A percentile compares a stretch with the other conserved stretches of the same genome.
These are phyloP conservation scores for Trypoxylus dichotomus DNA, from an alignment of 1,140 invertebrate species.

Conservation along the genomic window DNA sequence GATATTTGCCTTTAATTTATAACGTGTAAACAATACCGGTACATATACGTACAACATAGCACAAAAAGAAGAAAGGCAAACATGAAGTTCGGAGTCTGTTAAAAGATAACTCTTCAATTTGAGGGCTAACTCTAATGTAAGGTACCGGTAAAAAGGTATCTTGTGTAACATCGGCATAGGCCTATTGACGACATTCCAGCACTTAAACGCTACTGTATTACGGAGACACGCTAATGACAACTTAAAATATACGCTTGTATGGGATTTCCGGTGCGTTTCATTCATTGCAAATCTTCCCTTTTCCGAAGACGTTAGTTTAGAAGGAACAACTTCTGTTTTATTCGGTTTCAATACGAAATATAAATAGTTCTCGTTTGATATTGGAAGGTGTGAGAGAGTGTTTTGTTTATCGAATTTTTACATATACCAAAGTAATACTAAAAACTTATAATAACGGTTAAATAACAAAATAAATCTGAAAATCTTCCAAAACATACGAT, in stretches of 20 bases:
- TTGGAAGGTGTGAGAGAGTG: too few relatives aligned
- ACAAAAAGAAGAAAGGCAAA: neutral
- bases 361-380: too few relatives aligned
- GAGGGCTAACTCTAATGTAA: constrained; percentile 16
- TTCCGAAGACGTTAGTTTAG: too few relatives aligned
- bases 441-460: too few relatives aligned
- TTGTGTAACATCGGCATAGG: constrained; percentile 13
- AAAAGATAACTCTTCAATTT: constrained; percentile 19
- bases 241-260: neutral
- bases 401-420: too few relatives aligned
- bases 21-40: constrained; percentile 1
- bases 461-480: too few relatives aligned
- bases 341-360: too few relatives aligned
- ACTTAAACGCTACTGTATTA: constrained; percentile 19
- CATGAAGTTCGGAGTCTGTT: constrained; percentile 13
- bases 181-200: constrained; percentile 21
- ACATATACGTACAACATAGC: neutral
- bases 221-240: constrained; percentile 20
- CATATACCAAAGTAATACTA: too few relatives aligned
- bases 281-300: constrained; percentile 7
- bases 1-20: constrained; percentile 7
- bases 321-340: too few relatives aligned
- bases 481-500: too few relatives aligned
- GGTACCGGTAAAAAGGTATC: constrained; percentile 6
- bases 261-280: neutral